A percentile compares a stretch with the other conserved stretches of the same genome.
Conservation (phyloP, 2,888 invertebrate genomes). For the Drosophila ezoana region DNA sequence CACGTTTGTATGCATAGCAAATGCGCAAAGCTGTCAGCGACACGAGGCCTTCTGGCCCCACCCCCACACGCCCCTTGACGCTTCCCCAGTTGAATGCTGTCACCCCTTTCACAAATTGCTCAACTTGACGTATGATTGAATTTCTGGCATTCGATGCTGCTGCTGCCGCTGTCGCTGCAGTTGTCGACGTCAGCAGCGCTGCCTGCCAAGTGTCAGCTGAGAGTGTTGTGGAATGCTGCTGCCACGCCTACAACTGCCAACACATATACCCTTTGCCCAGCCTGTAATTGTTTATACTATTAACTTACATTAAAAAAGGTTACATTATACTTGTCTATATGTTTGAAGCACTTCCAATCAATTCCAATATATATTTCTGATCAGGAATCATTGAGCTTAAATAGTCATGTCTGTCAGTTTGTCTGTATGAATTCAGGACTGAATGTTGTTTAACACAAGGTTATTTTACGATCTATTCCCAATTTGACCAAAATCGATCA, state of each 20-base stretch:
- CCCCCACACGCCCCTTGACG: neutral
- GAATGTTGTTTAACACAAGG: too few species aligned
- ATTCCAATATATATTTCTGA: neutral
- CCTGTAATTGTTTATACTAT: slow-evolving; percentile 3
- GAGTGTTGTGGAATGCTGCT: slow-evolving; percentile 6
- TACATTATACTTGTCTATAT: neutral
- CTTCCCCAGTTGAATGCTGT: slow-evolving; percentile 19
- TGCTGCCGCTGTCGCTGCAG: slow-evolving; percentile 1
- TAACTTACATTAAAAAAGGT: neutral
- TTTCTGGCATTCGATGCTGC: slow-evolving; percentile 63
- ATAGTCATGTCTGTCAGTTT: too few species aligned
- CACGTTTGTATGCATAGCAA: slow-evolving; percentile 44
- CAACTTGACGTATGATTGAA: slow-evolving; percentile 74
- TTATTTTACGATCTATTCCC: neutral
- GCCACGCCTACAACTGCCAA: slow-evolving; percentile 18
- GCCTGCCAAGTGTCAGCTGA: slow-evolving; percentile 15
- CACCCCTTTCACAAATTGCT: slow-evolving; percentile 46
- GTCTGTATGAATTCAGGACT: too few species aligned
- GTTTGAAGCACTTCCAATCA: neutral
- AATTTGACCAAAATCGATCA: neutral
- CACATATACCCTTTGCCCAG: slow-evolving; percentile 1
- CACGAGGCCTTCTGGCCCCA: slow-evolving; percentile 35
- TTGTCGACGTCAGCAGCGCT: slow-evolving; percentile 8
- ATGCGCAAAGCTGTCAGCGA: slow-evolving; percentile 55
- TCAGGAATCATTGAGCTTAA: too few species aligned